Base-by-base conservation (phyloP, 2,113 vertebrate species). In the Myotis lucifugus region DNA sequence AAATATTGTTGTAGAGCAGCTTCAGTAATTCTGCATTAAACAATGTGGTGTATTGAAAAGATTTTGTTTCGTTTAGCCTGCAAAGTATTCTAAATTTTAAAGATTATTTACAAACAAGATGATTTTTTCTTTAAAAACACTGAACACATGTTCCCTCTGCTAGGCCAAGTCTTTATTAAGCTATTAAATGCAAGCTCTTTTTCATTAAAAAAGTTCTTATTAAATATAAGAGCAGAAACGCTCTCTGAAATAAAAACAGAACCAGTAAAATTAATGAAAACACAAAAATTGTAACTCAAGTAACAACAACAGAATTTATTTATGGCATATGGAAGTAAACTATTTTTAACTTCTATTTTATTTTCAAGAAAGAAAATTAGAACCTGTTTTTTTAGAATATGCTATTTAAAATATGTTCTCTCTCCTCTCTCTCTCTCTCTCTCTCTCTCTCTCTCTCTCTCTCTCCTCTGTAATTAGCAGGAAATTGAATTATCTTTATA, bases 181-280 rank as follows among this genome's bases (percentile, higher is more conserved):
- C 72, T 90, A 32, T 93, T 95, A 82, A 96, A 92, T 66, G 46
- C 64, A 82, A 69, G 8, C 12, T 67, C 32, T 83, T 85, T 86
- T 81, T 34, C 23, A 14, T 21, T 29, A 40, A 66, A n/a, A 40
- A 61, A 52, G 32, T 54, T 81, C 67, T 23, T 85, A 73, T 66
- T 79, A 66, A 67, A 95, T 67, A 32, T 46, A 56, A 90, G 73
- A 81, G 32, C 13, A 91, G 37, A 93, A 95, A 66, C 73, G 2
- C 5, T 78, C 25, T 84, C 15, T 40, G 10, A 92, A 93, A 77
- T 70, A 73, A 85, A 78, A 21, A 76, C 46, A 72, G 83, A 91
- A 70, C 85, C 88, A 82, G 87, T 61, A 95, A 88, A 82, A 83
- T 29, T 23, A 93, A 85, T 69, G 13, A 85, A 85, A 81, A 85